Conservation (phyloP, 1,140 invertebrate species). For the Condylostylus longicornis region DNA sequence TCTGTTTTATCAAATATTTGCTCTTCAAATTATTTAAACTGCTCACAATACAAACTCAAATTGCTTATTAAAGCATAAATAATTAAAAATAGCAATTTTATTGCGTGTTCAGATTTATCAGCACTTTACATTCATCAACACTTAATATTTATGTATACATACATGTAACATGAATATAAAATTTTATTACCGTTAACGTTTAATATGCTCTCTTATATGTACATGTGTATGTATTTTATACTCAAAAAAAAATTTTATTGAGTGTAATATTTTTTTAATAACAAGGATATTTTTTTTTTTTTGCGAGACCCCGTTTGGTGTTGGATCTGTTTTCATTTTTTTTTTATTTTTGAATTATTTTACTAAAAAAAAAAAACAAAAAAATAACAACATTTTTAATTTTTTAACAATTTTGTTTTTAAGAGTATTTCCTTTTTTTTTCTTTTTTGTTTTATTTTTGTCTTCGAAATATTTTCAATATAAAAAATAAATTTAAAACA, state of each 20-base stretch:
- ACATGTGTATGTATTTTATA: no score
- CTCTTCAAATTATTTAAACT: no score
- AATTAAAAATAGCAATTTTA: no score
- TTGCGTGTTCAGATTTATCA: no score
- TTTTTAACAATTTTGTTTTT: background rate
- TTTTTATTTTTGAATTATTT: background rate
- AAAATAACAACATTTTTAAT: background rate
- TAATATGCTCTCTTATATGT: no score
- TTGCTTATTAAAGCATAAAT: no score
- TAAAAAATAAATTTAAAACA: background rate
- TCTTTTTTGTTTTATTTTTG: background rate
- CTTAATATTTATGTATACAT: no score
- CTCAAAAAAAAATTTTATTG: constrained; percentile 4
- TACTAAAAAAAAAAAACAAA: background rate
- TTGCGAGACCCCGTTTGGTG: constrained; percentile 21
- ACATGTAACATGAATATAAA: no score
- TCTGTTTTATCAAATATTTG: no score
- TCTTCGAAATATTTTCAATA: background rate
- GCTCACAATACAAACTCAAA: no score
- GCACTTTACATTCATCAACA: no score
- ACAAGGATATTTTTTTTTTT: constrained; percentile 15
- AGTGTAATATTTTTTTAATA: constrained; percentile 5
- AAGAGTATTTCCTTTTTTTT: background rate
- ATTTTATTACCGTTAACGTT: no score
- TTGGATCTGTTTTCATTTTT: constrained; percentile 12